Evolutionary conservation across 1,140 invertebrate genomes (phyloP).

Genomic region (Diuraphis noxia): DNA sequence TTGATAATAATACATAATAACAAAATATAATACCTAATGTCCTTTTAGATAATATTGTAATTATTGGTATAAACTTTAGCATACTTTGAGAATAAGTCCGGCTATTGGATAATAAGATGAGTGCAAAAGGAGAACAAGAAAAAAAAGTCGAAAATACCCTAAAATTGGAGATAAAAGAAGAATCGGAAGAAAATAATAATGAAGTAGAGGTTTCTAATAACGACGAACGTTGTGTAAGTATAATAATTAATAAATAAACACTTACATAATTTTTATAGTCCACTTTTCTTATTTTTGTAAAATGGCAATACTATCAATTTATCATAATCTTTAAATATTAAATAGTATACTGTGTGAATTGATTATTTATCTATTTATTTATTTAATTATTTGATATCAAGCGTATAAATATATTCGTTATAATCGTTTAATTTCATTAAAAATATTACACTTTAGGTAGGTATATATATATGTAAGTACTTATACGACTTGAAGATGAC

Average conservation of each 20-base stretch:
- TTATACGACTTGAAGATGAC: too few relatives aligned
- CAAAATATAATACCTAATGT: too few relatives aligned
- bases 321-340: not conserved
- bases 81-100: too few relatives aligned
- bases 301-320: too few relatives aligned
- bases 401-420: too few relatives aligned
- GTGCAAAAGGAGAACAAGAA: slow-evolving; percentile 5
- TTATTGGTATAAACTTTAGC: too few relatives aligned
- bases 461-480: too few relatives aligned
- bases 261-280: not conserved
- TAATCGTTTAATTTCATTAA: too few relatives aligned
- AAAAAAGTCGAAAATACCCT: not conserved
- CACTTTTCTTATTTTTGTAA: not conserved
- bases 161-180: not conserved
- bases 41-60: too few relatives aligned
- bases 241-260: not conserved
- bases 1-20: too few relatives aligned
- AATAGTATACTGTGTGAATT: not conserved
- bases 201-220: not conserved
- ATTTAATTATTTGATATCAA: not conserved
- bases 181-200: not conserved
- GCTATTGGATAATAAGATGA: not conserved
- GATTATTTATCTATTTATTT: not conserved
- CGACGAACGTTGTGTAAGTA: not conserved
- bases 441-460: too few relatives aligned